Base-by-base conservation (phyloP, 2,888 invertebrate genomes). In the Pheosia tremula region DNA sequence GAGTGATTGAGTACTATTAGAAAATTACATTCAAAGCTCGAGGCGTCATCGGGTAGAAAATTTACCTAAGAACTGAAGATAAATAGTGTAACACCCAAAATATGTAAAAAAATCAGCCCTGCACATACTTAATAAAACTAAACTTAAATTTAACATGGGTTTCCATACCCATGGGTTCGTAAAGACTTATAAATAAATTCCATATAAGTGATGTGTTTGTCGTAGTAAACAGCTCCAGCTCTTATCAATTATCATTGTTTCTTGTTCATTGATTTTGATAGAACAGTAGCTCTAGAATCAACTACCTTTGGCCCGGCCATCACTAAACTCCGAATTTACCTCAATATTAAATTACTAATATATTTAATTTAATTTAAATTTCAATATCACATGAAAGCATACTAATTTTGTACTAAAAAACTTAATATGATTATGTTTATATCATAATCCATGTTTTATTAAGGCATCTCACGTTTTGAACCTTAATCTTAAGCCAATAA, bases 401-500 rank as follows among this genome's bases (percentile, higher is more conserved):
- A 58, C 10, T 63, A 45, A 64, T 38, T 69, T 67, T 69, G 69
- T 58, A 58, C 53, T 61, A 74, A 74, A 71, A 67, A 59, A 68
- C 47, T 47, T 47, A 47, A 47, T n/a, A 47, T n/a, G 47, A 47
- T 47, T 24, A n/a, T 47, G 11, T 41, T 36, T 36, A 60, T 24
- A 52, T 63, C 52, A 45, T 41, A 41, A 41, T 41, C 24, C 41
- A 56, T 4, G 36, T 24, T 54, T n/a, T 41, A 39, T n/a, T 41
- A 39, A 10, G 37, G 41, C 24, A n/a, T 49, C 71, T 91, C 86
- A 94, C 71, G 92, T 94, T 7, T 91, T 84, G 64, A 94, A 93
- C 63, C 95, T 89, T 87, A 92, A 94, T 71, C 91, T 92, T 11
- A 96, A 85, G 49, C 95, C 95, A 10, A 95, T 77, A 78, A 94